Conservation (phyloP, 2,888 invertebrate genomes). For the Corythucha ciliata region DNA sequence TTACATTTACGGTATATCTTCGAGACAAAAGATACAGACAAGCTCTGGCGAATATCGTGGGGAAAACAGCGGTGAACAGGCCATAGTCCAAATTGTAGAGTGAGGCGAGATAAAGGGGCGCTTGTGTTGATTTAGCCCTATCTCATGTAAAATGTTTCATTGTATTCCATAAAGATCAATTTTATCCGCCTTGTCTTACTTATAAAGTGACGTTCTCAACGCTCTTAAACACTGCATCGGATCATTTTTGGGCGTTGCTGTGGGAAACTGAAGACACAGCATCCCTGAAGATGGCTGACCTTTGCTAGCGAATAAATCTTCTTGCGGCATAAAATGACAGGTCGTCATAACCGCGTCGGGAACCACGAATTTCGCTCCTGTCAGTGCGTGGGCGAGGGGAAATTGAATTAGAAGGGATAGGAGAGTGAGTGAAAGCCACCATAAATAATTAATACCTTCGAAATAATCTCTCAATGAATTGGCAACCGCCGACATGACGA, state of each 20-base stretch:
- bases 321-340: constrained; percentile 51
- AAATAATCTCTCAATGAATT: constrained; percentile 57
- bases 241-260: constrained; percentile 42
- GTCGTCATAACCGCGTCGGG: constrained; percentile 55
- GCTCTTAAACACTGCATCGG: constrained; percentile 40
- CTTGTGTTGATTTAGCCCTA: constrained; percentile 41
- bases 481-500: constrained; percentile 49
- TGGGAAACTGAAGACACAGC: constrained; percentile 55
- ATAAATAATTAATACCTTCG: constrained; percentile 12
- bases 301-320: constrained; percentile 47
- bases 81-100: constrained; percentile 48
- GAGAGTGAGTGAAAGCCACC: too few relatives aligned
- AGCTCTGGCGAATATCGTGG: constrained; percentile 48
- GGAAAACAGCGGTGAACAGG: constrained; percentile 52
- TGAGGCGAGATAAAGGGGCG: constrained; percentile 47
- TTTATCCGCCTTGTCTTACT: too few relatives aligned
- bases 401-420: too few relatives aligned
- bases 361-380: constrained; percentile 39
- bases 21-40: constrained; percentile 56
- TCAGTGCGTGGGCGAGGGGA: too few relatives aligned
- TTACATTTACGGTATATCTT: constrained; percentile 56
- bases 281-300: constrained; percentile 47
- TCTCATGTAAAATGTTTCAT: too few relatives aligned
- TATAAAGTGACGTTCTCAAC: constrained; percentile 21
- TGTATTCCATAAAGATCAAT: too few relatives aligned